A percentile compares a stretch with the other conserved stretches of the same genome.
Evolutionary conservation across 2,888 invertebrate genomes (phyloP).

Genomic region (Lutraria lutraria): DNA sequence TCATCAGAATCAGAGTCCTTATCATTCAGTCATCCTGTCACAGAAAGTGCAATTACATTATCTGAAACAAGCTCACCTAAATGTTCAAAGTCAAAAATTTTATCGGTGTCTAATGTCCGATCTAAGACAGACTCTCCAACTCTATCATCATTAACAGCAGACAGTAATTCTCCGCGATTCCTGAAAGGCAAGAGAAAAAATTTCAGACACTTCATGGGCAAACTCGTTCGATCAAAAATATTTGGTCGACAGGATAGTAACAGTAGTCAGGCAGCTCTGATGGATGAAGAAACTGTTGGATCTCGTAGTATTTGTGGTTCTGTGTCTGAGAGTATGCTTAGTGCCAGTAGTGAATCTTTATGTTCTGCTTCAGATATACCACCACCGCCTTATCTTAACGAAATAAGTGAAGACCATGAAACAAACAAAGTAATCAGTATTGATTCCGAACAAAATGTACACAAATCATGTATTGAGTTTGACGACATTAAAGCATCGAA

Average conservation of each 20-base stretch:
- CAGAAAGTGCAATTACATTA: not conserved
- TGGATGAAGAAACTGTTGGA: conserved; percentile 63
- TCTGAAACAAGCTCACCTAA: conserved; percentile 13
- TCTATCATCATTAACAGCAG: conserved; percentile 5
- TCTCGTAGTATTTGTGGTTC: conserved; percentile 67
- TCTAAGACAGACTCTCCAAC: conserved; percentile 24
- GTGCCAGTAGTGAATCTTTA: conserved; percentile 63
- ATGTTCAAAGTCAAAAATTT: not conserved
- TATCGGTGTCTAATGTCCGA: not conserved
- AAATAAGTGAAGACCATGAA: conserved; percentile 31
- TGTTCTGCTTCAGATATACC: conserved; percentile 56
- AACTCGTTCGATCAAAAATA: conserved; percentile 54
- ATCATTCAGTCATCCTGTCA: conserved; percentile 2
- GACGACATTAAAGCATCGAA: not conserved
- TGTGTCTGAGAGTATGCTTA: conserved; percentile 61
- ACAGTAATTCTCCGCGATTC: conserved; percentile 36
- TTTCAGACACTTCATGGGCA: conserved; percentile 66
- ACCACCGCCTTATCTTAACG: conserved; percentile 43
- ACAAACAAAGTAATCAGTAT: not conserved
- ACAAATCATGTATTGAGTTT: not conserved
- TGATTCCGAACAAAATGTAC: not conserved
- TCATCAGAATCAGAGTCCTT: conserved; percentile 7
- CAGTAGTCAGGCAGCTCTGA: conserved; percentile 65
- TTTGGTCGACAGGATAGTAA: conserved; percentile 67
- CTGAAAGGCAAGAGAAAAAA: conserved; percentile 50